Conservation (phyloP, 2,113 vertebrate genomes). For the Calyptomena viridis region DNA sequence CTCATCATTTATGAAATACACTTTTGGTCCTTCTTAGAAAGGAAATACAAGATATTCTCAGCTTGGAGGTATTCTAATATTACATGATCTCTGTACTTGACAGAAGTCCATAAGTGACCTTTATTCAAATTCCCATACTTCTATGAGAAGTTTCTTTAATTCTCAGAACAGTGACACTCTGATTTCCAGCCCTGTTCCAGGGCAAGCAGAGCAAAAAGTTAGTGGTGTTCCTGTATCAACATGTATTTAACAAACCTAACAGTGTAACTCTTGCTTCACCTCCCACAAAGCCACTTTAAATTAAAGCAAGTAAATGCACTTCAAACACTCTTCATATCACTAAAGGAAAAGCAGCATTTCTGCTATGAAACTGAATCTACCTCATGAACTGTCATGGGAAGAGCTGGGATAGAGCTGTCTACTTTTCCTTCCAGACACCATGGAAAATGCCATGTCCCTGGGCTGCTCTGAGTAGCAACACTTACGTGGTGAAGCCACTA, state of each 20-base stretch:
- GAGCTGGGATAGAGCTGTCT: not conserved
- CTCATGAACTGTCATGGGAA: not conserved
- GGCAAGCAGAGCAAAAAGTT: not conserved
- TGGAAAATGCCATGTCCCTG: not conserved
- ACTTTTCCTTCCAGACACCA: not conserved
- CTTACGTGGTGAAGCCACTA: not conserved
- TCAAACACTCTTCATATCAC: not conserved
- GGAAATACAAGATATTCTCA: not conserved
- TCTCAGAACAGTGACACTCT: not conserved
- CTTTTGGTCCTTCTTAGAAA: not conserved
- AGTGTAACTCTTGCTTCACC: not conserved
- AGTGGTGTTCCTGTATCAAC: not conserved
- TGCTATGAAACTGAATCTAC: not conserved
- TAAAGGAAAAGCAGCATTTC: not conserved
- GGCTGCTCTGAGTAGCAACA: not conserved
- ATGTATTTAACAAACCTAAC: not conserved
- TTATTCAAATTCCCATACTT: not conserved
- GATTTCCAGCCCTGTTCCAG: not conserved
- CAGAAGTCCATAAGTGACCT: not conserved
- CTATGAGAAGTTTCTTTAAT: not conserved
- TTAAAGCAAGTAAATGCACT: not conserved
- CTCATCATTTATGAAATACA: not conserved
- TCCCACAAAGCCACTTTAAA: not conserved
- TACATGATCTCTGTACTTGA: not conserved
- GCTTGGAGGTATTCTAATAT: not conserved